phyloP scores from a whole-genome alignment of 2,888 invertebrate genomes.

The Acanthococcus lagerstroemiae region DNA sequence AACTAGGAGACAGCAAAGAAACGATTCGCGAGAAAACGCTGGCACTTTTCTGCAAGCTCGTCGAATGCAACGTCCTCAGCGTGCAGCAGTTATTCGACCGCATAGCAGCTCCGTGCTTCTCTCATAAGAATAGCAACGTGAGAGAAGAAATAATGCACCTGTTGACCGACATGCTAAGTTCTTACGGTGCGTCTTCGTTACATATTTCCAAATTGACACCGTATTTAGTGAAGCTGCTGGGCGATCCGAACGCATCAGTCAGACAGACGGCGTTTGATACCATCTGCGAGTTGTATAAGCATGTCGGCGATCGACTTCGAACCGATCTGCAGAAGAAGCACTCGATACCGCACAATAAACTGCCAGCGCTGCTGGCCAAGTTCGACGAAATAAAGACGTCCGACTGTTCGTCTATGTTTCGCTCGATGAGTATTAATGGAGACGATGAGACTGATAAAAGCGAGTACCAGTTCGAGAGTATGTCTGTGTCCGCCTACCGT shows the following conservation, averaged over 20 bases:
- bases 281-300: conserved; percentile 80
- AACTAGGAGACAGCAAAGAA: conserved; percentile 57
- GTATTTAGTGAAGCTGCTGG: conserved; percentile 66
- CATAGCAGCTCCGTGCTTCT: conserved; percentile 54
- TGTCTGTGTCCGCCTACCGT: conserved; percentile 5
- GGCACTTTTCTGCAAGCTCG: conserved; percentile 57
- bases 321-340: conserved; percentile 72
- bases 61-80: conserved; percentile 58
- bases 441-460: conserved; percentile 13
- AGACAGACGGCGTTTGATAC: conserved; percentile 78
- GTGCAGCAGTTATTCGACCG: conserved; percentile 64
- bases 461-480: not conserved
- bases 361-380: conserved; percentile 58
- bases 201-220: conserved; percentile 73
- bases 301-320: conserved; percentile 80
- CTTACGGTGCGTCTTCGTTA: conserved; percentile 75
- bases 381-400: conserved; percentile 72
- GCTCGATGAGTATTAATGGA: not conserved
- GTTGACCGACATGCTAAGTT: conserved; percentile 69
- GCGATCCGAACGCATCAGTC: conserved; percentile 78
- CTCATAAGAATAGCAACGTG: conserved; percentile 87
- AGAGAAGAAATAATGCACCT: conserved; percentile 78
- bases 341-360: conserved; percentile 61
- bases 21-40: conserved; percentile 64
- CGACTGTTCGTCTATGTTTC: not conserved